Conservation (phyloP, 2,888 invertebrate genomes). For the Zaprionus bogoriensis region DNA sequence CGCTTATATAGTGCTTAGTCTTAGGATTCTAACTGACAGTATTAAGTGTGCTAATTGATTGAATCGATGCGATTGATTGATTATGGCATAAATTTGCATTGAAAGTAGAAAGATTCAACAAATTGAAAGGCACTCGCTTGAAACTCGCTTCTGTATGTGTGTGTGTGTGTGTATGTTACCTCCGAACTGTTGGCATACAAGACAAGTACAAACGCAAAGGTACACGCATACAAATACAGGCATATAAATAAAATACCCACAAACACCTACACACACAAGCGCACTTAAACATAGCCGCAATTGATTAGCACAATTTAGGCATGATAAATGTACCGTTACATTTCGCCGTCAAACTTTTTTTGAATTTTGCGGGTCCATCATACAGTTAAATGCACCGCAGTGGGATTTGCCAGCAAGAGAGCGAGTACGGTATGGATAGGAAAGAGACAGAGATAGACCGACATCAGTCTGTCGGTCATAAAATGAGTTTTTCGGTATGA, state of each 20-base stretch:
- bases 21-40: background rate
- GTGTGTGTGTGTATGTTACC: background rate
- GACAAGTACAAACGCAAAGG: background rate
- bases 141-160: background rate
- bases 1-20: background rate
- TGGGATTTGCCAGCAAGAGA: background rate
- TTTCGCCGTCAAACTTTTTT: conserved; percentile 12
- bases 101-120: background rate
- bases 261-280: background rate
- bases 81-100: conserved; percentile 10
- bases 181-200: background rate
- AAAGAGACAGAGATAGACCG: conserved; percentile 5
- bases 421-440: background rate
- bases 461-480: conserved; percentile 26
- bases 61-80: conserved; percentile 14
- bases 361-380: conserved; percentile 29
- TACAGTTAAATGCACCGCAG: conserved; percentile 37
- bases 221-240: background rate
- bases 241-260: background rate
- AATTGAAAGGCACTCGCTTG: conserved; percentile 9
- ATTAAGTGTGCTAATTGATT: conserved; percentile 6
- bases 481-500: conserved; percentile 24
- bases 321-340: conserved; percentile 54
- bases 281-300: conserved; percentile 29
- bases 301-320: conserved; percentile 63